Base-by-base conservation (phyloP, 2,888 invertebrate genomes). In the Tricholauxania praeusta region DNA sequence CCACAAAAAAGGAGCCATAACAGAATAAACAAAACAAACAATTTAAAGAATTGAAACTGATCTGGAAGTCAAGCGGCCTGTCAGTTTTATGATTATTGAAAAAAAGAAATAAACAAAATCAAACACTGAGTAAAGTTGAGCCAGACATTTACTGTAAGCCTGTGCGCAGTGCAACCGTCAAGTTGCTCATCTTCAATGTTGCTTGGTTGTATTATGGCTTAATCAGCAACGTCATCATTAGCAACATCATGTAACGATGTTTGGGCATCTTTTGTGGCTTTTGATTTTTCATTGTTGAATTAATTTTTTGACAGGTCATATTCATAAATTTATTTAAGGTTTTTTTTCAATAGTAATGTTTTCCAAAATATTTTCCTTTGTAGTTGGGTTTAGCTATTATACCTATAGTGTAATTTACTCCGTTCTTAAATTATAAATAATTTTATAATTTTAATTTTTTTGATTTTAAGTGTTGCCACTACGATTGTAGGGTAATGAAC, bases 61-160 rank as follows among this genome's bases (percentile, higher is more conserved):
- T 84, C 86, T 86, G 86, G 86, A 86, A 86, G 86, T 86, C 86
- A 84, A 85, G 83, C 84, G 81, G 82, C 80, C 82, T 85, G 86
- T 86, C 86, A 86, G 79, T 83, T 82, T 83, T 83, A 84, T 84
- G 84, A 85, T 84, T 84, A 84, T 83, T 83, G 83, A 85, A 83
- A 83, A 51, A 19, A 53, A 17, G 12, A 7, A 49, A n/a, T 22
- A 32, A 57, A 59, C 39, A 7, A 28, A 28, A 28, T 28, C 28
- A 28, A 39, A 10, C 39, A 39, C 39, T 39, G 39, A 39, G 39
- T 10, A 39, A 39, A 39, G 39, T 39, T 39, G 39, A 10, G 39
- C 2, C 39, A 1, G 10, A 39, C 39, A 39, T 39, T 39, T 39
- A 39, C 8, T 6, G 10, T 39, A 39, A 39, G 39, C 39, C 39